phyloP scores from a whole-genome alignment of 92 coral and sea anemone genomes.

The Paragorgia papillata region DNA sequence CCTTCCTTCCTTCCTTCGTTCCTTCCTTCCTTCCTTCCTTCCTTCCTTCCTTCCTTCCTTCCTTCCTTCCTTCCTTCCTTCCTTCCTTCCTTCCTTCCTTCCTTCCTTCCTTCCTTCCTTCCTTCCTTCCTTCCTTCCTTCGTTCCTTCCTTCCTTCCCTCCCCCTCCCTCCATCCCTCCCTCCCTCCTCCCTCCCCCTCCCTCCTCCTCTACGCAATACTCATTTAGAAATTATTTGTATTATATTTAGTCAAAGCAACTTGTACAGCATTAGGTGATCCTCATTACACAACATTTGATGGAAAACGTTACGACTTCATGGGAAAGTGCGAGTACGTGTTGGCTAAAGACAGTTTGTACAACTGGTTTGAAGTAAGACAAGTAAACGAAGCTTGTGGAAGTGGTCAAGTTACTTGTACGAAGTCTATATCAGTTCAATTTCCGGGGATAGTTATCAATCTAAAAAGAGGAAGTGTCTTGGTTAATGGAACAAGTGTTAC shows the following conservation, averaged over 20 bases:
- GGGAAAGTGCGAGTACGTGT: slow-evolving; percentile 35
- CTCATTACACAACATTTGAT: slow-evolving; percentile 34
- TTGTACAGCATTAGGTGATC: slow-evolving; percentile 35
- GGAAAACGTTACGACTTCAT: slow-evolving; percentile 26
- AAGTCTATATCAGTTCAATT: slow-evolving; percentile 23
- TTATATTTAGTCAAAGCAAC: slow-evolving; percentile 6
- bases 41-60: too few species aligned
- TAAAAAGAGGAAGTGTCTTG: slow-evolving; percentile 23
- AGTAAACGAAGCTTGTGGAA: slow-evolving; percentile 42
- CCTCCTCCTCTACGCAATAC: too few species aligned
- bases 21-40: too few species aligned
- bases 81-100: too few species aligned
- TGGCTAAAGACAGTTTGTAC: slow-evolving; percentile 17
- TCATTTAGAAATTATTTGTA: too few species aligned
- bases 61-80: too few species aligned
- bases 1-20: too few species aligned
- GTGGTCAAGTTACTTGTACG: slow-evolving; percentile 18
- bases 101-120: too few species aligned
- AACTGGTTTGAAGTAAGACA: slow-evolving; percentile 31
- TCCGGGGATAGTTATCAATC: slow-evolving; percentile 6
- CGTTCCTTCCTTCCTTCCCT: too few species aligned
- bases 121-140: too few species aligned
- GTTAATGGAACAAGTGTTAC: slow-evolving; percentile 16
- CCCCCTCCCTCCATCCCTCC: too few species aligned
- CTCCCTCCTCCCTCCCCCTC: too few species aligned